These are phyloP conservation scores for Ataeniobius toweri DNA, from an alignment of 2,797 vertebrate species.

Conservation along the genomic window DNA sequence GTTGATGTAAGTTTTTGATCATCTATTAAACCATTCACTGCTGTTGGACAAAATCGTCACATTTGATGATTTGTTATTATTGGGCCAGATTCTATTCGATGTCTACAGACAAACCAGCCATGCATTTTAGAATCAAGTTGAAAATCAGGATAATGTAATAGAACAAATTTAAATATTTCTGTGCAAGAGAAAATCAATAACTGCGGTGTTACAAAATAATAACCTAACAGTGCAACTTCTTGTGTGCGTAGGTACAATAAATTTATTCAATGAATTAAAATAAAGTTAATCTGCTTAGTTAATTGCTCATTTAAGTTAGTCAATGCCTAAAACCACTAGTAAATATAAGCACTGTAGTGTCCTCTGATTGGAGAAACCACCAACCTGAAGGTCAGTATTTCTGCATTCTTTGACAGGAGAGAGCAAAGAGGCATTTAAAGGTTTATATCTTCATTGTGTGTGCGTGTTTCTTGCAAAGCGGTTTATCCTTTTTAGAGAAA, in stretches of 20 bases:
- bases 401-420: neutral
- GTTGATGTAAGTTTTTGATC: neutral
- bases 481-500: conserved; percentile 98
- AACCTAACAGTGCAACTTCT: neutral
- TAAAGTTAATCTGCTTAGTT: neutral
- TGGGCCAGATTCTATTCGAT: neutral
- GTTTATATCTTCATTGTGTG: conserved; percentile 89
- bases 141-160: conserved; percentile 9
- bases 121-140: neutral
- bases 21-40: conserved; percentile 3
- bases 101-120: neutral
- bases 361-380: neutral
- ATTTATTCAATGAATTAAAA: conserved; percentile 17
- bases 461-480: conserved; percentile 97
- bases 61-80: conserved; percentile 14
- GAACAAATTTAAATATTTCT: neutral
- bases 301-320: neutral
- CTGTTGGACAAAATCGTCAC: conserved; percentile 3
- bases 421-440: neutral
- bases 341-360: conserved; percentile 1
- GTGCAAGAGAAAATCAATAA: neutral
- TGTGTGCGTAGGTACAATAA: neutral
- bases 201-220: neutral
- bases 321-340: conserved; percentile 3
- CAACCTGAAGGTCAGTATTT: neutral